Base-by-base conservation (phyloP, 1,140 invertebrate genomes). In the Ceratina australensis region DNA sequence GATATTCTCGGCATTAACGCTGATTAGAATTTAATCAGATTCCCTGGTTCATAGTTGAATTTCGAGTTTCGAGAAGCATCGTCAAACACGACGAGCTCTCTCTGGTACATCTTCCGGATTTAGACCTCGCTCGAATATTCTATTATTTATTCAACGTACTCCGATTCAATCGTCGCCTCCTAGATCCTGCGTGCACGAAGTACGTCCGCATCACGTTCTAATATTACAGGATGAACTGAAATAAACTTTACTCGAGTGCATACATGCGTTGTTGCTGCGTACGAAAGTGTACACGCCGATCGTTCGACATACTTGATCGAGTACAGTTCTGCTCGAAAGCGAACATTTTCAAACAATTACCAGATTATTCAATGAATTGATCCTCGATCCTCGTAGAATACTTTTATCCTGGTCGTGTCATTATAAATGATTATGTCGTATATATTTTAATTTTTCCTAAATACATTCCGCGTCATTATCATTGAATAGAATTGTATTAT, bases 151-250 rank as follows among this genome's bases (percentile, higher is more conserved):
- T 24, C 16, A 42, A 0, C 16, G 22, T n/a, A 15, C 10, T 8
- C 0, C n/a, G 15, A 49, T 47, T 71, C 33, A 49, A 24, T 47
- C 18, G 24, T 61, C 56, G 12, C 26, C 15, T 26, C 47, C 42
- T 66, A 66, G 47, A 66, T 66, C 42, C 22, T 66, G 64, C 42
- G 22, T n/a, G n/a, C 16, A 42, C 33, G 33, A 42, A 42, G 63
- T 49, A 63, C 47, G 72, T 61, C 66, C 63, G 72, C 77, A 74
- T 75, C 72, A 57, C 54, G 72, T 42, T 79, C 77, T 79, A 79
- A 79, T 79, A 79, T 79, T 79, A 79, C 77, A 79, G 72, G 77
- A 79, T 61, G 72, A 65, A 79, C 77, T 60, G 63, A 79, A 79
- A 79, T 79, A 79, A 79, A 79, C 68, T 64, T 15, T 54, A 57